Evolutionary conservation across 1,140 invertebrate genomes (phyloP).

Genomic region (Oryctes rhinoceros): DNA sequence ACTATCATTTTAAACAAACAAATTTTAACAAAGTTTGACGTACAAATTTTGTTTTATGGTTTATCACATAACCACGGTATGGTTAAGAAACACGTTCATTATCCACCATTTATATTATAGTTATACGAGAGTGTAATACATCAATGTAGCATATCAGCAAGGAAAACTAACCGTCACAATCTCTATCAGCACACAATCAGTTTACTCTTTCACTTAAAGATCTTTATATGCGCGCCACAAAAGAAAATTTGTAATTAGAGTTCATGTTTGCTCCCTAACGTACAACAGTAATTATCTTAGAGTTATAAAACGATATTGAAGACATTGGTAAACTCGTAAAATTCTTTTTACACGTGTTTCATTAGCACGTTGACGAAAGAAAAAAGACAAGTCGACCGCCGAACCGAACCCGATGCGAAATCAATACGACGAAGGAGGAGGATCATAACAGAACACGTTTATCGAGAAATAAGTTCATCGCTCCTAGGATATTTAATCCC

Average conservation of each 20-base stretch:
- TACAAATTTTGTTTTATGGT: no score
- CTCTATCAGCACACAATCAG: background rate
- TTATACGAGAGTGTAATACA: no score
- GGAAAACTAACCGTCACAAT: background rate
- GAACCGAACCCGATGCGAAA: conserved; percentile 33
- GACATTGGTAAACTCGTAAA: conserved; percentile 31
- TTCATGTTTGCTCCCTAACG: background rate
- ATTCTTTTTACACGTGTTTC: conserved; percentile 37
- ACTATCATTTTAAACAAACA: no score
- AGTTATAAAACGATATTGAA: conserved; percentile 22
- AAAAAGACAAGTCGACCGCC: background rate
- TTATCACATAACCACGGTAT: no score
- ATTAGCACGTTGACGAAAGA: conserved; percentile 26
- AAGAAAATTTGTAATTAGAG: conserved; percentile 23
- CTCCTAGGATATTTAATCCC: conserved; percentile 40
- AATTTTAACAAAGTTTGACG: no score
- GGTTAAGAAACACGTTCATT: no score
- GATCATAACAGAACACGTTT: conserved; percentile 43
- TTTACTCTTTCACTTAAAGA: background rate
- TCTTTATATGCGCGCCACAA: background rate
- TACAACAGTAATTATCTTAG: conserved; percentile 5
- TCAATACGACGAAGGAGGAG: conserved; percentile 43
- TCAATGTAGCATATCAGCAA: no score
- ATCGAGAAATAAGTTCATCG: conserved; percentile 45
- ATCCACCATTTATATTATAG: no score